Evolutionary conservation across 2,888 invertebrate genomes (phyloP), one percentile per base, ranked within the genome.

Genomic region (Brachypalpus laphriformis): DNA sequence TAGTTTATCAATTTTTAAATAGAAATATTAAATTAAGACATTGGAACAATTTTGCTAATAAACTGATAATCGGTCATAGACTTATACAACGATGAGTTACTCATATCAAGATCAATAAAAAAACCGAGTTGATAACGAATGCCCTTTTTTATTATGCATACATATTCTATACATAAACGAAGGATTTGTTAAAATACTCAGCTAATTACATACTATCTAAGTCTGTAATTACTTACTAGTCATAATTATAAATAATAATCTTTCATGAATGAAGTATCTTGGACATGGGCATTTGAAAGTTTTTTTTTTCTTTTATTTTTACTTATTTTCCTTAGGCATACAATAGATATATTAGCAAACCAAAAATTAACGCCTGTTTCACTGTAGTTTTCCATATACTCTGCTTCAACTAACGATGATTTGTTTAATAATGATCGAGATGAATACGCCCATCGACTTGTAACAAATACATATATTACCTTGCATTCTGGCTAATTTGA

Each of bases 391-490:
- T 57, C 72, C 65, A 49, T 42, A 51, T 22, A 68, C 51, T 65
- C 56, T 31, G 72, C 71, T 56, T 71, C 65, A 61, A 70, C 37
- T 28, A 54, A 56, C 34, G 72, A 57, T 56, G 54, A 56, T 54
- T 40, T 25, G 22, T 47, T 20, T 20, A 56, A 61, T 49, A 54
- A 31, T 18, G 20, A 57, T 22, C 37, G 20, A 45, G 80, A 65
- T 65, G 56, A 45, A 47, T 59, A 31, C 57, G 45, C 47, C 59
- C 57, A 59, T 72, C 51, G 34, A 51, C 57, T 66, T 20, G 66
- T 51, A 42, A n/a, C n/a, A 57, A 22, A 45, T 57, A 25, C 40
- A 28, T 22, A 16, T 31, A 40, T 57, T 71, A 71, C 37, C 20
- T 14, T 47, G 42, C 22, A 25, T 22, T 57, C 37, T 63, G 49